Evolutionary conservation across 2,113 vertebrate species (phyloP), one percentile per base, ranked within the genome.

Genomic region (Syngnathus floridae): DNA sequence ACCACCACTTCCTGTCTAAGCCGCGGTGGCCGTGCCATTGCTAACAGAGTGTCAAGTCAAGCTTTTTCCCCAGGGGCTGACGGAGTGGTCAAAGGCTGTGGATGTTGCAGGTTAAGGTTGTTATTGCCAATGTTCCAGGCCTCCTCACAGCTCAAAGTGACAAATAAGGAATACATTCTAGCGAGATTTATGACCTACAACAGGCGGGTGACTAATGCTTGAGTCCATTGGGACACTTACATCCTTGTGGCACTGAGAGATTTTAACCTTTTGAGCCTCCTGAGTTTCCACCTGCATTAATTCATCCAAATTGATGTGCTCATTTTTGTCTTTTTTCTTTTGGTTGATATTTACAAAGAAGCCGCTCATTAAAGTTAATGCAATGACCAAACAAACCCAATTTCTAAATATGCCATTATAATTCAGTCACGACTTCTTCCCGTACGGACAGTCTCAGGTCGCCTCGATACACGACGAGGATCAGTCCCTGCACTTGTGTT

Each of bases 41-140:
- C 84, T 84, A 84, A 87, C 80, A 64, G 82, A 87, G 82, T 79
- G 85, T 85, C 84, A 84, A 84, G 84, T 85, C 82, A 73, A 76
- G 71, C 71, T 79, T 79, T 75, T 68, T 81, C 79, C 78, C 64
- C 45, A 43, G 72, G 54, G 78, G 71, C 76, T 86, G 85, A 86
- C 83, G 81, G 70, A 77, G 70, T 75, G 77, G 85, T 87, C 87
- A 84, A 86, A 84, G 67, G 70, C 64, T 80, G 75, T 78, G 69
- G 74, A 86, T 84, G 78, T 78, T 71, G 60, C 46, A 73, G 84
- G 64, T 78, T 79, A 70, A 74, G 67, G 67, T 75, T 74, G 67
- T 78, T 76, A 81, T 84, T 49, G 55, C 59, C 69, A n/a, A 64
- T 65, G 76, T 83, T 87, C 86, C 70, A 77, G 19, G 52, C 71